Conservation (phyloP, 1,140 invertebrate species). For the Neodiprion virginianus region DNA sequence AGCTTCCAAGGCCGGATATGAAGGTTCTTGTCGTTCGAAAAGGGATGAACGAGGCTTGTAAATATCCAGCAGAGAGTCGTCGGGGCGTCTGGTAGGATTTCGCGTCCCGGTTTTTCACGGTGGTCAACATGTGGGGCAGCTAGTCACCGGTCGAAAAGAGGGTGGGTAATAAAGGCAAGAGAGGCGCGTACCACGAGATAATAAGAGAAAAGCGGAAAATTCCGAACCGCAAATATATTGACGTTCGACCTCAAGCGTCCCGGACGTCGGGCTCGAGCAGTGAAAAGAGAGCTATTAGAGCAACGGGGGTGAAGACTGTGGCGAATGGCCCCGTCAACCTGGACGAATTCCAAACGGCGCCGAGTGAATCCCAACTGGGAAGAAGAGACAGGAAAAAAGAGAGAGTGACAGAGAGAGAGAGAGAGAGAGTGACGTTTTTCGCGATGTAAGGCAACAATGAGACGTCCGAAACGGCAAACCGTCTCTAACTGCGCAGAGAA, state of each 20-base stretch:
- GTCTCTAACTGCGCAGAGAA: slow-evolving; percentile 20
- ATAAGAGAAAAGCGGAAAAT: background rate
- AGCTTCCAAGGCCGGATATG: too few relatives aligned
- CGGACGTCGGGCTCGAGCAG: background rate
- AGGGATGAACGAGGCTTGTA: too few relatives aligned
- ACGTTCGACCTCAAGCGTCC: background rate
- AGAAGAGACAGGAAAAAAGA: slow-evolving; percentile 4
- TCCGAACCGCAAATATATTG: slow-evolving; percentile 5
- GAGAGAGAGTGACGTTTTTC: slow-evolving; percentile 11
- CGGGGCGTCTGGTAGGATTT: too few relatives aligned
- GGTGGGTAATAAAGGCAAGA: too few relatives aligned
- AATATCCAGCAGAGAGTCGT: too few relatives aligned
- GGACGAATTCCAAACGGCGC: slow-evolving; percentile 26
- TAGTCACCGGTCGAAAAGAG: too few relatives aligned
- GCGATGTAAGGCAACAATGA: background rate
- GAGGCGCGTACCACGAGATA: too few relatives aligned
- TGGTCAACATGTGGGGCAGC: too few relatives aligned
- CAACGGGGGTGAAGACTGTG: slow-evolving; percentile 8
- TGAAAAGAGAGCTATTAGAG: slow-evolving; percentile 2
- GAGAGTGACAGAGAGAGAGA: too few relatives aligned
- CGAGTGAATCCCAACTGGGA: slow-evolving; percentile 16
- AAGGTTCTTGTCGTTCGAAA: too few relatives aligned
- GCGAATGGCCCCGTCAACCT: slow-evolving; percentile 43
- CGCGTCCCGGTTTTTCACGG: too few relatives aligned
- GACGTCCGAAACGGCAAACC: slow-evolving; percentile 29